Evolutionary conservation across 2,797 vertebrate genomes (phyloP).

Genomic region (Merluccius polli): DNA sequence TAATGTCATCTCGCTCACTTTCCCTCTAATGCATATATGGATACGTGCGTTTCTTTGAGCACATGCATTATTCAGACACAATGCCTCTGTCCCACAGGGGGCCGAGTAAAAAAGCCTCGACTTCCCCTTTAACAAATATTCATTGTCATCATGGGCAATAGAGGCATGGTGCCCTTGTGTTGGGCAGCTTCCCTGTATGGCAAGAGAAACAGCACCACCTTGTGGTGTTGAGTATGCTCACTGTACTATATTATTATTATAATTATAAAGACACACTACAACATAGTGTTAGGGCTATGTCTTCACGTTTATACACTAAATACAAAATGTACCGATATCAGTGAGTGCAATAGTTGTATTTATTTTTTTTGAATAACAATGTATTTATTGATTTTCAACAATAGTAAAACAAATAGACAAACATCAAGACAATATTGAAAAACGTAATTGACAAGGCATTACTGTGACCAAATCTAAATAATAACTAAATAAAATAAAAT

Average conservation of each 20-base stretch:
- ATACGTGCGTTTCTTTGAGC: constrained; percentile 12
- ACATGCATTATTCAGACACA: constrained; percentile 16
- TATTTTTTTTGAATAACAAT: too few species aligned
- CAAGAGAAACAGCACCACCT: constrained; percentile 46
- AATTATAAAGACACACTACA: background rate
- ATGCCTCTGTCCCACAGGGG: constrained; percentile 19
- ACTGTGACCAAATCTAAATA: too few species aligned
- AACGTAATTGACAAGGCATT: too few species aligned
- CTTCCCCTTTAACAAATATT: constrained; percentile 2
- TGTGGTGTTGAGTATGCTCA: constrained; percentile 35
- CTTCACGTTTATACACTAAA: background rate
- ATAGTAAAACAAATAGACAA: too few species aligned
- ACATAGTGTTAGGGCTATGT: background rate
- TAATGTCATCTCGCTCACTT: constrained; percentile 19
- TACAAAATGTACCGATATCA: background rate
- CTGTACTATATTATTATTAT: background rate
- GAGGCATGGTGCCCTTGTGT: constrained; percentile 12
- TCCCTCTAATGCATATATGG: constrained; percentile 21
- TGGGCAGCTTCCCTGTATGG: background rate
- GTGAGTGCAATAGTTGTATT: background rate
- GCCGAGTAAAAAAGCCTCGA: background rate
- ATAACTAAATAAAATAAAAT: too few species aligned
- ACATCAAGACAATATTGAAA: too few species aligned
- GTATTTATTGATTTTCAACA: too few species aligned
- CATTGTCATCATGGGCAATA: background rate